These are phyloP conservation scores for Asteroscopus sphinx DNA, from an alignment of 2,888 invertebrate genomes.

Conservation along the genomic window DNA sequence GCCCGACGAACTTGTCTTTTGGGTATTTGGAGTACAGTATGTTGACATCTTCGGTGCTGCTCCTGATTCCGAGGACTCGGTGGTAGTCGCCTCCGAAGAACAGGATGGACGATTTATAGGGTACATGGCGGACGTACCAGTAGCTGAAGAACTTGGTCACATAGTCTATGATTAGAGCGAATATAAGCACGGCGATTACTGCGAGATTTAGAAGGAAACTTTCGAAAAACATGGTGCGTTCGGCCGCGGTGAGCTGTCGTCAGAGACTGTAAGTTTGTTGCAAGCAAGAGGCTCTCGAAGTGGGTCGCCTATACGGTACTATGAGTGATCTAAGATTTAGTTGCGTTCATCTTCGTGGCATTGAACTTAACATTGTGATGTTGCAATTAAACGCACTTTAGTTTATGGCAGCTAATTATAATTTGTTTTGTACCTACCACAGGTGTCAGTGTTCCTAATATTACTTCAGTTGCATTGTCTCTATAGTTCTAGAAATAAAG, in stretches of 20 bases:
- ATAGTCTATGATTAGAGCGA: slow-evolving; percentile 82
- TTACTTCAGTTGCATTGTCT: not conserved
- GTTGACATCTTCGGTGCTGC: slow-evolving; percentile 79
- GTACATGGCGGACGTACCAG: slow-evolving; percentile 84
- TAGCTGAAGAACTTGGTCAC: slow-evolving; percentile 86
- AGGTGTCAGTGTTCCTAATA: not conserved
- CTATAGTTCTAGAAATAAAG: slow-evolving; percentile 10
- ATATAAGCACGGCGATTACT: slow-evolving; percentile 72
- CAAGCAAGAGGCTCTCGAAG: slow-evolving; percentile 55
- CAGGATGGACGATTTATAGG: slow-evolving; percentile 77
- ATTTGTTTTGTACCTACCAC: not conserved
- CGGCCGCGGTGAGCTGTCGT: slow-evolving; percentile 69
- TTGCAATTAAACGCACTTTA: slow-evolving; percentile 36
- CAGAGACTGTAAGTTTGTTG: slow-evolving; percentile 71
- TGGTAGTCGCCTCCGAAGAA: slow-evolving; percentile 84
- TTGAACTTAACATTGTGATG: slow-evolving; percentile 67
- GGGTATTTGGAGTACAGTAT: slow-evolving; percentile 72
- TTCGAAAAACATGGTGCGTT: slow-evolving; percentile 87
- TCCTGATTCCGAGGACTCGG: slow-evolving; percentile 76
- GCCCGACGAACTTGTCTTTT: slow-evolving; percentile 79
- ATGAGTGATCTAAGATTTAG: slow-evolving; percentile 48
- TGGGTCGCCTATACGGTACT: slow-evolving; percentile 86
- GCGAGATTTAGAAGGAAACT: slow-evolving; percentile 80
- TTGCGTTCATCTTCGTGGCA: slow-evolving; percentile 56
- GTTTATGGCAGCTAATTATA: slow-evolving; percentile 26